Percentiles rank a stretch among this genome's conserved stretches.
Evolutionary conservation across 2,797 vertebrate species (phyloP).

Genomic region (Delichon dasypus): DNA sequence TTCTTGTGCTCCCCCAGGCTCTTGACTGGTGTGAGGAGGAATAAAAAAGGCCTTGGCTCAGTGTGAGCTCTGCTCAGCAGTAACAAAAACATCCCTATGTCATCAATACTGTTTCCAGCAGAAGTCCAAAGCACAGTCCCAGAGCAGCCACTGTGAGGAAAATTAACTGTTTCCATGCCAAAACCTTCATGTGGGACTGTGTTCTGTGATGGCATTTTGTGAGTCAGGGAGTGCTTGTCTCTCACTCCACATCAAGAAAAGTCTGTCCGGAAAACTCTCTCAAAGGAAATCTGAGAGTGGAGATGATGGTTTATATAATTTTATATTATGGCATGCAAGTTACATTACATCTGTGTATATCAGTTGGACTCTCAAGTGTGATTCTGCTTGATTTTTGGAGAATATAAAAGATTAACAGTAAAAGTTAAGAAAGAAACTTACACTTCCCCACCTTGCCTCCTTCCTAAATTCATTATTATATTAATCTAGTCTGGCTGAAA

Average conservation of each 20-base stretch:
- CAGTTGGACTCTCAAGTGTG: neutral
- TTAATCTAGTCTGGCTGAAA: neutral
- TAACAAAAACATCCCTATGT: neutral
- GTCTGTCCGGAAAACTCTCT: neutral
- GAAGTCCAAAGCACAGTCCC: neutral
- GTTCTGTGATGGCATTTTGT: neutral
- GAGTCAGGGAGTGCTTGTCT: neutral
- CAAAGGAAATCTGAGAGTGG: neutral
- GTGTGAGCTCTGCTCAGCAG: neutral
- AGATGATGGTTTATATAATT: neutral
- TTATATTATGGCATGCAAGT: neutral
- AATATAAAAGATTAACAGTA: neutral
- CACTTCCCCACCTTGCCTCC: accelerated
- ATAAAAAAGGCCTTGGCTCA: neutral
- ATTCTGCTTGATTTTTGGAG: neutral
- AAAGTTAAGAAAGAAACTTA: neutral
- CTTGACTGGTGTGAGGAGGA: neutral
- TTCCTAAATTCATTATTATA: neutral
- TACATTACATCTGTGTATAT: neutral
- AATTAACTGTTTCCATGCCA: neutral
- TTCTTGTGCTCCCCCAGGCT: neutral
- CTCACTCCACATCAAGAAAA: neutral
- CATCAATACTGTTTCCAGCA: neutral
- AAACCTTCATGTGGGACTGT: neutral
- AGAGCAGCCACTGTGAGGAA: neutral